Evolutionary conservation across 2,797 vertebrate genomes (phyloP).

Genomic region (Megalops cyprinoides): DNA sequence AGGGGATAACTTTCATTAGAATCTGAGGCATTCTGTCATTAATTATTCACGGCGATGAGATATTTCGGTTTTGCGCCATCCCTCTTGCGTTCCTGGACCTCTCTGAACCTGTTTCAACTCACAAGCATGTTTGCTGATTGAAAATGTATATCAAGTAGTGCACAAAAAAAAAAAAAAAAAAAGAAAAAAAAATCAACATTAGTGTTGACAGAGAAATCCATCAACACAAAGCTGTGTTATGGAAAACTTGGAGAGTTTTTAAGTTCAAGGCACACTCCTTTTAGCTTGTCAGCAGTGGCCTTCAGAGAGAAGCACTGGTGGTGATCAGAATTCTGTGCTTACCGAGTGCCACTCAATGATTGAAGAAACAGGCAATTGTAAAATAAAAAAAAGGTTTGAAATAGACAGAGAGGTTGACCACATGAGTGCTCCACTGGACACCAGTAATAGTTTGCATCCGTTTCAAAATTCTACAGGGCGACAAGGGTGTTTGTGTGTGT

Average conservation of each 20-base stretch:
- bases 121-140: not conserved
- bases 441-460: too few relatives aligned
- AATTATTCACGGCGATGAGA: constrained; percentile 66
- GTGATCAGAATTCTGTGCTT: constrained; percentile 11
- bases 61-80: constrained; percentile 59
- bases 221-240: constrained; percentile 31
- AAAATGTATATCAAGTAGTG: too few relatives aligned
- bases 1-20: constrained; percentile 52
- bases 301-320: constrained; percentile 29
- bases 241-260: constrained; percentile 39
- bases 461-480: too few relatives aligned
- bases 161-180: not conserved
- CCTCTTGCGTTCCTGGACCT: constrained; percentile 45
- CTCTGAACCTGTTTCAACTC: constrained; percentile 38
- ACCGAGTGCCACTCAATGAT: not conserved
- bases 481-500: not conserved
- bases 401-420: not conserved
- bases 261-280: constrained; percentile 40
- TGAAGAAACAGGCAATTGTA: not conserved
- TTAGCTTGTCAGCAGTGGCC: constrained; percentile 25
- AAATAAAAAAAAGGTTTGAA: not conserved
- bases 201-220: constrained; percentile 24
- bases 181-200: too few relatives aligned
- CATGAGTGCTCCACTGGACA: too few relatives aligned
- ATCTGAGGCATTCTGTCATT: constrained; percentile 62